Base-by-base conservation (phyloP, 1,140 invertebrate genomes). In the Pomacea maculata region DNA sequence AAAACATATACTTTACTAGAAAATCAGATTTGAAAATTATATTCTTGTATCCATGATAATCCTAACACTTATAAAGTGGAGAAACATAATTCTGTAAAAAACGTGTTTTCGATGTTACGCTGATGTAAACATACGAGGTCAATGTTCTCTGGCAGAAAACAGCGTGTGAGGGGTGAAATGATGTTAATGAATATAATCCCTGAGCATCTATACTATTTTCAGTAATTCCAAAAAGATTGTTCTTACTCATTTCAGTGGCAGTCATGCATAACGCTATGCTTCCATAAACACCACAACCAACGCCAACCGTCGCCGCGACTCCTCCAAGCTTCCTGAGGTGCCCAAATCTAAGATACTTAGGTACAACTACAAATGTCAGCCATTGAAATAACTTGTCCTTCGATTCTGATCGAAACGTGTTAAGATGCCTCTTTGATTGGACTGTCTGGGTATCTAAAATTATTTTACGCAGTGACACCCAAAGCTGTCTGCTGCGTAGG, bases 401-500 rank as follows among this genome's bases (percentile, higher is more conserved):
- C 17, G 77, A 68, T 14, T 34, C 12, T 0, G 21, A n/a, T 14
- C 52, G 71, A n/a, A 54, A 78, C 15, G 17, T 71, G 29, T 71
- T n/a, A 0, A 67, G 6, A 57, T 57, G 25, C 55, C 2, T 17
- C 8, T 8, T 3, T 21, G n/a, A 9, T 17, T 64, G 61, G 4
- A 45, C 19, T 80, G 54, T 78, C 1, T 81, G 78, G 34, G 61
- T 80, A 73, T 73, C 34, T 76, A 57, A 63, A 52, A 79, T 17
- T 19, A 85, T 54, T 78, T 65, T 61, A 54, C 77, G 55, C 25
- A 80, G 64, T 80, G 64, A 71, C 54, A 34, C 55, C 9, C 19
- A 68, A 34, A 64, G 63, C 67, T 73, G 64, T 80, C 77, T 83
- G 67, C 73, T 64, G 79, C 74, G 70, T 10, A 72, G 19, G n/a